Base-by-base conservation (phyloP, 2,888 invertebrate genomes). In the Drosophila kanekoi region DNA sequence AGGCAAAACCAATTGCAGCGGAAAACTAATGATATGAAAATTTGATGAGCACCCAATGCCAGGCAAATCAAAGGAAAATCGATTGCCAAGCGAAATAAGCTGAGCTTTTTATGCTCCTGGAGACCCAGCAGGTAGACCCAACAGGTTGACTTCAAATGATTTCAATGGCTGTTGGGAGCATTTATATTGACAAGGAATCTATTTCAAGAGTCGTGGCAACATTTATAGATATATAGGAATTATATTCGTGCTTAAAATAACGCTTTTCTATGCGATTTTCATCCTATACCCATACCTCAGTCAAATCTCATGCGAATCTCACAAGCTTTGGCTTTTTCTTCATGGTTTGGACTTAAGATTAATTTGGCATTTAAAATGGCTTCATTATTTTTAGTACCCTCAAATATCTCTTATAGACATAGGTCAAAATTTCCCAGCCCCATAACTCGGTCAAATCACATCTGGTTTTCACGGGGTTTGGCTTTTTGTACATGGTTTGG, bases 11-110 rank as follows among this genome's bases (percentile, higher is more conserved):
- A 75, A 59, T 52, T 62, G 66, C 45, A 40, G 37, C 63, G 1
- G 13, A 51, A 65, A 76, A 74, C 79, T 79, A 84, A 85, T 85
- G 77, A 79, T 74, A 81, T 79, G 73, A 85, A 84, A 84, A 87
- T 82, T 53, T 62, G 66, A 70, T 71, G 64, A 68, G 52, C 61
- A 66, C 35, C 38, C 48, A 41, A 61, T 40, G 38, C 51, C 35
- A 66, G 33, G 14, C n/a, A 66, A 63, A 35, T 23, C 13, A n/a
- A 16, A n/a, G 6, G 59, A 72, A 56, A 60, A 78, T 63, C 56
- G 63, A 71, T 70, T 63, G 40, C 49, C 35, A 23, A 41, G 56
- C 16, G 13, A 53, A 61, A 54, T 43, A 41, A 62, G 40, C n/a
- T 43, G 40, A 38, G 8, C 16, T 38, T 37, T 45, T 60, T 18